Conservation (phyloP, 2,797 vertebrate genomes). For the Acanthurus tractus region DNA sequence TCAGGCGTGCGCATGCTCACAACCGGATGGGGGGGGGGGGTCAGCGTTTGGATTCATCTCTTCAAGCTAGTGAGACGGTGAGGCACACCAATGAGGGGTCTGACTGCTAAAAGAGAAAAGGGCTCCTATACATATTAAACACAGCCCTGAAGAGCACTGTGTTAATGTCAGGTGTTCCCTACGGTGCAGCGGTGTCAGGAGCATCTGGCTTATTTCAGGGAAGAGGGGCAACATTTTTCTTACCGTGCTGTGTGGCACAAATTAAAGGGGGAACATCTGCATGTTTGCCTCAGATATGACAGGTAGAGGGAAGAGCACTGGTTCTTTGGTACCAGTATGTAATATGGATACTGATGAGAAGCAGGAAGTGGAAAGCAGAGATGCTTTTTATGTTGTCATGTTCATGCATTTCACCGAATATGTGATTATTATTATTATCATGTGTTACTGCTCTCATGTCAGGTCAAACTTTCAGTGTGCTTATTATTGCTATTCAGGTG, state of each 20-base stretch:
- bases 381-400: background rate
- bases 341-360: constrained; percentile 19
- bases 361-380: background rate
- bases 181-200: constrained; percentile 65
- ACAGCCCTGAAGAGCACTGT: constrained; percentile 66
- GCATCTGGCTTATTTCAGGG: constrained; percentile 70
- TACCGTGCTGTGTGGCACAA: constrained; percentile 44
- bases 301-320: background rate
- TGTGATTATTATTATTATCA: background rate
- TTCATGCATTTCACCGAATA: constrained; percentile 1
- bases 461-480: background rate
- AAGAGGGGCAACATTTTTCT: constrained; percentile 52
- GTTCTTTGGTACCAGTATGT: constrained; percentile 13
- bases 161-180: constrained; percentile 82
- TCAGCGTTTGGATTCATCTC: constrained; percentile 62
- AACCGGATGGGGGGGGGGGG: constrained; percentile 51
- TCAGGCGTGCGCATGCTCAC: constrained; percentile 33
- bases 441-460: background rate
- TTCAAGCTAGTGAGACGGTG: constrained; percentile 50
- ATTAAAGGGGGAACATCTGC: constrained; percentile 50
- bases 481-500: background rate
- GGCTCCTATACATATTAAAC: constrained; percentile 81
- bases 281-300: constrained; percentile 44
- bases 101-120: constrained; percentile 66
- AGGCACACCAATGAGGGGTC: constrained; percentile 38